Conservation (phyloP, 2,113 vertebrate species). For the Tenebrosternarchus preto region DNA sequence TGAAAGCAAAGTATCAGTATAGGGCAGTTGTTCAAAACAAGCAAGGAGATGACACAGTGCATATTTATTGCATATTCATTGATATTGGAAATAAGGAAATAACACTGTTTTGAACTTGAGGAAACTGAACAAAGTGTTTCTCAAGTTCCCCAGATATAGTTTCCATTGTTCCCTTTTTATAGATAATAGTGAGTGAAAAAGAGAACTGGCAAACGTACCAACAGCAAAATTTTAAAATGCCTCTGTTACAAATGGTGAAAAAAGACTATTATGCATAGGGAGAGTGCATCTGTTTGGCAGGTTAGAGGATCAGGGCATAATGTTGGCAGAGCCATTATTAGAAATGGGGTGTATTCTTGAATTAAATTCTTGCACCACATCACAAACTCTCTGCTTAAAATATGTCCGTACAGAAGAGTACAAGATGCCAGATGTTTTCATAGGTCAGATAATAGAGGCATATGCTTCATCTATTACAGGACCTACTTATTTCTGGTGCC, state of each 20-base stretch:
- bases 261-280: constrained; percentile 69
- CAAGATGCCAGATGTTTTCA: constrained; percentile 59
- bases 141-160: constrained; percentile 72
- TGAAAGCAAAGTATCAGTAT: no score
- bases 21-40: no score
- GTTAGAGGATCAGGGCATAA: constrained; percentile 73
- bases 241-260: constrained; percentile 63
- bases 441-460: no score
- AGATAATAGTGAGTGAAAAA: constrained; percentile 44
- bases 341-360: constrained; percentile 25
- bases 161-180: constrained; percentile 77
- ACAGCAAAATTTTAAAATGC: constrained; percentile 69
- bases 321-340: constrained; percentile 66
- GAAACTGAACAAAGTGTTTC: no score
- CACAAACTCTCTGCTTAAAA: not conserved
- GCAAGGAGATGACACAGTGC: no score
- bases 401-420: not conserved
- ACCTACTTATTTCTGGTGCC: constrained; percentile 87
- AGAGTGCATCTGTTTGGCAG: constrained; percentile 78
- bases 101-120: no score
- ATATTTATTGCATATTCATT: no score
- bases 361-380: not conserved
- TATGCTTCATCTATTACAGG: constrained; percentile 75
- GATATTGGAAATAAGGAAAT: no score
- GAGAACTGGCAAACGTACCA: constrained; percentile 52